Percentiles rank a stretch among this genome's conserved stretches.
Evolutionary conservation across 2,797 vertebrate species (phyloP).

Genomic region (Coregonus ussuriensis): DNA sequence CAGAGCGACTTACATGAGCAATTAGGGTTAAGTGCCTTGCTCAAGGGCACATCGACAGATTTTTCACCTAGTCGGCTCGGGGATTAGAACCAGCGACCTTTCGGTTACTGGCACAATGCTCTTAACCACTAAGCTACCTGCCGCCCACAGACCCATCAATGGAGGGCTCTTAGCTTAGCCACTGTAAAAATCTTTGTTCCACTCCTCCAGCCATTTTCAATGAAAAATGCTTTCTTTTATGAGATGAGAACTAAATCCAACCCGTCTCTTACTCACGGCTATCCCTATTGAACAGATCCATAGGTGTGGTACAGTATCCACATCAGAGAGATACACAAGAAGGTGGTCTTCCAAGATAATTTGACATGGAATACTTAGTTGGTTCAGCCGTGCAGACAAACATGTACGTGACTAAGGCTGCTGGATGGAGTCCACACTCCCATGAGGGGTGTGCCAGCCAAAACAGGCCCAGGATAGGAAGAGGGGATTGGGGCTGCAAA

Average conservation of each 20-base stretch:
- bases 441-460: constrained; percentile 57
- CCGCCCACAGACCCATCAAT: constrained; percentile 37
- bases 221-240: constrained; percentile 35
- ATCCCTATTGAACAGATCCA: constrained; percentile 5
- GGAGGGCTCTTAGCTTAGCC: constrained; percentile 25
- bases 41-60: too few relatives aligned
- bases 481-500: constrained; percentile 56
- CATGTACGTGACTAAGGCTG: background rate
- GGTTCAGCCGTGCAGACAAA: background rate
- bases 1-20: too few relatives aligned
- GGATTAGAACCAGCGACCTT: too few relatives aligned
- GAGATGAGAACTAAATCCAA: constrained; percentile 46
- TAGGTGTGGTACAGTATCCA: background rate
- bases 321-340: background rate
- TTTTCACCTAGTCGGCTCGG: too few relatives aligned
- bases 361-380: background rate
- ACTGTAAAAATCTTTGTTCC: constrained; percentile 19
- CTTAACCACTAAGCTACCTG: too few relatives aligned
- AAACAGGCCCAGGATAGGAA: constrained; percentile 68
- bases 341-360: background rate
- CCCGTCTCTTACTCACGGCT: constrained; percentile 9
- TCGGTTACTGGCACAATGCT: too few relatives aligned
- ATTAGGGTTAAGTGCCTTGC: too few relatives aligned
- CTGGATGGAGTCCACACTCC: constrained; percentile 21
- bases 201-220: constrained; percentile 56